These are phyloP conservation scores for Progne subis DNA, from an alignment of 2,113 vertebrate genomes.

Conservation along the genomic window DNA sequence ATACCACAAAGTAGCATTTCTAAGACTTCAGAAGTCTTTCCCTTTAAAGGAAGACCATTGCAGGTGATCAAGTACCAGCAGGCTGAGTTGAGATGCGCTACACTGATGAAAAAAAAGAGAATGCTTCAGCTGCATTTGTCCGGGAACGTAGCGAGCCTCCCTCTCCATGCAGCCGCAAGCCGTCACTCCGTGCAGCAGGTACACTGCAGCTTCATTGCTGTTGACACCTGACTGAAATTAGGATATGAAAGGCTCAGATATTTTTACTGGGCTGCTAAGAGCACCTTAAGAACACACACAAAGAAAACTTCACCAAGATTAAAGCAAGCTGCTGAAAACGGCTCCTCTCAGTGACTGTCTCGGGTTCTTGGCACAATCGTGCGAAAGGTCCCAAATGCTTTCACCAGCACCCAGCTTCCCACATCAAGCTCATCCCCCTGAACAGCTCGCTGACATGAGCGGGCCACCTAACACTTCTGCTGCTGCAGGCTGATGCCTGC, in stretches of 20 bases:
- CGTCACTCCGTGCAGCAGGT: background rate
- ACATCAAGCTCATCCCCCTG: background rate
- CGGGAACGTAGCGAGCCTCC: accelerated
- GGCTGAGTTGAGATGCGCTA: background rate
- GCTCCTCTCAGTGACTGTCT: background rate
- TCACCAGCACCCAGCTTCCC: background rate
- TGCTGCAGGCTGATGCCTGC: background rate
- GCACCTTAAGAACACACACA: background rate
- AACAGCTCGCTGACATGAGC: background rate
- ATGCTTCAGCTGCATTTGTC: background rate
- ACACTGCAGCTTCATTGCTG: background rate
- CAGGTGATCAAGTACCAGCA: background rate
- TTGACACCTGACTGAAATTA: background rate
- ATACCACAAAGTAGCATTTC: background rate
- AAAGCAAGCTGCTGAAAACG: background rate
- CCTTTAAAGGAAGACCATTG: background rate
- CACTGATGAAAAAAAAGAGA: background rate
- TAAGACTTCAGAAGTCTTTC: background rate
- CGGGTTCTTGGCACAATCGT: accelerated
- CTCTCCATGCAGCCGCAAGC: background rate
- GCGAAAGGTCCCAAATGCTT: background rate
- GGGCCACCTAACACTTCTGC: background rate
- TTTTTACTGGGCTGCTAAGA: background rate
- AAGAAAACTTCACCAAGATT: background rate
- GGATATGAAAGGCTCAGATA: background rate